These are phyloP conservation scores for Orchestia grillus DNA, from an alignment of 1,140 invertebrate genomes.

Conservation along the genomic window DNA sequence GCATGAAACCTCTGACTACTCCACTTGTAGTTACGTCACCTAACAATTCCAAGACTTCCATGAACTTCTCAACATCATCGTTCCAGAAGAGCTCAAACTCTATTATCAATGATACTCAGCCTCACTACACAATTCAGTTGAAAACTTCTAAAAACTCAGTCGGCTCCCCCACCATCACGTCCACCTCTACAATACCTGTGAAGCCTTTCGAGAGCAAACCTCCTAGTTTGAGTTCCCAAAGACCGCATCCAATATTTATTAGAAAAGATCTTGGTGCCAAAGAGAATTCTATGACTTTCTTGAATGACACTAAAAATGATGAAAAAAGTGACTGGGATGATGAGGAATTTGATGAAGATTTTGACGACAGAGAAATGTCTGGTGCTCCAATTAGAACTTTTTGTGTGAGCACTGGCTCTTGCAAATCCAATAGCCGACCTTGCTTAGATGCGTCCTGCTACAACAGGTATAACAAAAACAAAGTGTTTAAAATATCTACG, in stretches of 20 bases:
- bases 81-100: background rate
- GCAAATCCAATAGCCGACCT: slow-evolving; percentile 17
- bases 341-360: slow-evolving; percentile 35
- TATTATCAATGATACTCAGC: background rate
- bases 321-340: slow-evolving; percentile 43
- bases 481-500: slow-evolving; percentile 6
- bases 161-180: slow-evolving; percentile 26
- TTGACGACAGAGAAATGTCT: background rate
- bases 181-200: background rate
- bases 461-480: slow-evolving; percentile 34
- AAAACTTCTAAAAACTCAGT: slow-evolving; percentile 28
- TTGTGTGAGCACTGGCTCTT: slow-evolving; percentile 38
- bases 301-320: slow-evolving; percentile 12
- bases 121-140: slow-evolving; percentile 22
- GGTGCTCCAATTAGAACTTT: slow-evolving; percentile 45
- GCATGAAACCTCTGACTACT: background rate
- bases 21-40: background rate
- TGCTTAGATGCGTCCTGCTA: slow-evolving; percentile 27
- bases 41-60: background rate
- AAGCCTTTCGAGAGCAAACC: slow-evolving; percentile 13
- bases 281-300: background rate
- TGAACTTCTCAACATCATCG: background rate
- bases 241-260: slow-evolving; percentile 24
- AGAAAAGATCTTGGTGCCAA: slow-evolving; percentile 37
- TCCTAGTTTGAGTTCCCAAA: background rate